A percentile compares a stretch with the other conserved stretches of the same genome.
Conservation (phyloP, 2,797 vertebrate genomes). For the Hydrocynus forskahlii region DNA sequence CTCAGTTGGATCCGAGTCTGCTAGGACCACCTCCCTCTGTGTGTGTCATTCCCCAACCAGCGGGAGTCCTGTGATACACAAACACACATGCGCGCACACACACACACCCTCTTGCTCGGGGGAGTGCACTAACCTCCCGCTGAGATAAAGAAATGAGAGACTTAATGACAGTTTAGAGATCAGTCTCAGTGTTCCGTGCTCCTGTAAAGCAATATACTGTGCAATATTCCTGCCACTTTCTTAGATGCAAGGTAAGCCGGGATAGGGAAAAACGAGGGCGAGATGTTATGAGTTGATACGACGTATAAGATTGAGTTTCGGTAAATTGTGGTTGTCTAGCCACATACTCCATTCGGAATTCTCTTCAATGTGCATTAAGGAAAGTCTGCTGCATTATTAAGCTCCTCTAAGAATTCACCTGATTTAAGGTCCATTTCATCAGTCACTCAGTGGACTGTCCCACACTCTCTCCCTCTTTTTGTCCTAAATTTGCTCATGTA, state of each 20-base stretch:
- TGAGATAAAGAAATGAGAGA: constrained; percentile 49
- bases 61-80: constrained; percentile 57
- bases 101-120: constrained; percentile 1
- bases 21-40: constrained; percentile 71
- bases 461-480: constrained; percentile 12
- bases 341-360: constrained; percentile 31
- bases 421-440: constrained; percentile 43
- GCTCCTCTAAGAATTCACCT: constrained; percentile 22
- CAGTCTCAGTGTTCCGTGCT: constrained; percentile 17
- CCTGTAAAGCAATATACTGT: constrained; percentile 40
- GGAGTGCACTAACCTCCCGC: constrained; percentile 39
- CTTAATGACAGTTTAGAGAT: constrained; percentile 47
- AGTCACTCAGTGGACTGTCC: constrained; percentile 64
- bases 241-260: not conserved
- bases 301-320: constrained; percentile 1
- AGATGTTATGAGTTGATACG: constrained; percentile 22
- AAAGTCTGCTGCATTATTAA: constrained; percentile 33
- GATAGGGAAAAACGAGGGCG: not conserved
- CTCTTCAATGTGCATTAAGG: constrained; percentile 28
- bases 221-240: constrained; percentile 8
- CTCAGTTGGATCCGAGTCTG: constrained; percentile 51
- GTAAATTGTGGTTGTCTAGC: constrained; percentile 29
- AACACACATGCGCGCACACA: constrained; percentile 38
- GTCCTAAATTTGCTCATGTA: constrained; percentile 79
- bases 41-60: constrained; percentile 71